Conservation (phyloP, 1,140 invertebrate genomes). For the Popillia japonica region DNA sequence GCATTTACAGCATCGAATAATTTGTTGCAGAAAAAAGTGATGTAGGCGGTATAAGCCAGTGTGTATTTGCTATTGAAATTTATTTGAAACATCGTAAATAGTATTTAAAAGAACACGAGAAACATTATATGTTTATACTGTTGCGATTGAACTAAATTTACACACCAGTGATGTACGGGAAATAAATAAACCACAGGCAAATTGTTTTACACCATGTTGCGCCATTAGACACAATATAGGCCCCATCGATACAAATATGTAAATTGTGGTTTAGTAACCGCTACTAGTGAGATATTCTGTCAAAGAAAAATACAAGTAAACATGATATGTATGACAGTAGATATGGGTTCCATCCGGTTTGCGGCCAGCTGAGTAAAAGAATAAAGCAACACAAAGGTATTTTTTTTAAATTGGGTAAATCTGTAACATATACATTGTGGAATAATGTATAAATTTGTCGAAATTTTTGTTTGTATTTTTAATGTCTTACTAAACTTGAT, state of each 20-base stretch:
- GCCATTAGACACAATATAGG: background rate
- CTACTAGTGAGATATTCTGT: background rate
- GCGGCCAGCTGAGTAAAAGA: background rate
- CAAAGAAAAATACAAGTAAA: constrained; percentile 1
- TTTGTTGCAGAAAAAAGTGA: no score
- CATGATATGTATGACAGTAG: constrained; percentile 18
- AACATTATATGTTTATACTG: no score
- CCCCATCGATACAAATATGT: constrained; percentile 13
- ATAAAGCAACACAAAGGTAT: background rate
- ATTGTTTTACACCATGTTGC: background rate
- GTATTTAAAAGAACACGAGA: no score
- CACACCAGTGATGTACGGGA: background rate
- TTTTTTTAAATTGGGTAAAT: background rate
- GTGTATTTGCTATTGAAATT: no score
- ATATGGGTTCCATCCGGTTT: background rate
- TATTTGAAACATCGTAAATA: no score
- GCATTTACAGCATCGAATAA: no score
- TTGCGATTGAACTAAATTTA: no score
- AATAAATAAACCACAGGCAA: background rate
- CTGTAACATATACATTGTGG: background rate
- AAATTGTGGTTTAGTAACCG: constrained; percentile 7
- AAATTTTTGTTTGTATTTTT: no score
- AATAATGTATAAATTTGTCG: background rate
- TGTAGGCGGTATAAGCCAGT: no score
- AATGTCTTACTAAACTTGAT: no score